Conservation (phyloP, 2,113 vertebrate species). For the Pseudorhombus dupliciocellatus region DNA sequence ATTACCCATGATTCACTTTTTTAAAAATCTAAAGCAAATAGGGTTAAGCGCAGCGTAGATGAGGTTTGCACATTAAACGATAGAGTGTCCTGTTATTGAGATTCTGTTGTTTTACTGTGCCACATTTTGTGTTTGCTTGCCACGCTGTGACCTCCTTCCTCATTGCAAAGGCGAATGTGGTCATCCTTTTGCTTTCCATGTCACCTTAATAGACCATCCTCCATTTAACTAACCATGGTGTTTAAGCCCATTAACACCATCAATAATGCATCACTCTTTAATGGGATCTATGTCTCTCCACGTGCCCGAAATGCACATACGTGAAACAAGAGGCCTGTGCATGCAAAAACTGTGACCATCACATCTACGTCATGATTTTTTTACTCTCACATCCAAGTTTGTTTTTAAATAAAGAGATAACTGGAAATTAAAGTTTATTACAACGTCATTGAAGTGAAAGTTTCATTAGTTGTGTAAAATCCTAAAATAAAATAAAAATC, state of each 20-base stretch:
- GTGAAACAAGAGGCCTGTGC: conserved; percentile 63
- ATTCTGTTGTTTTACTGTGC: conserved; percentile 47
- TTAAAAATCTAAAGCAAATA: conserved; percentile 33
- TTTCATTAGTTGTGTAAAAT: neutral
- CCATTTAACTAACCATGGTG: conserved; percentile 55
- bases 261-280: conserved; percentile 28
- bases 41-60: no score
- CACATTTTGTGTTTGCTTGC: conserved; percentile 58
- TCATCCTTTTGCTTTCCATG: conserved; percentile 60
- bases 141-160: conserved; percentile 47
- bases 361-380: conserved; percentile 45
- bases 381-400: neutral
- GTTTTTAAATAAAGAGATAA: conserved; percentile 1
- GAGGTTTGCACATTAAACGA: conserved; percentile 38
- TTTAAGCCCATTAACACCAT: conserved; percentile 27
- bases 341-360: conserved; percentile 58
- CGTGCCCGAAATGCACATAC: conserved; percentile 29
- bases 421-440: no score
- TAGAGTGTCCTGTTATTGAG: conserved; percentile 28
- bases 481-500: no score
- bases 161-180: conserved; percentile 43
- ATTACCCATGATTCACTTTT: conserved; percentile 61
- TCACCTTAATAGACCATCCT: conserved; percentile 39
- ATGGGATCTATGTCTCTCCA: neutral
- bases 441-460: no score